Conservation (phyloP, 1,140 invertebrate genomes). For the Temnothorax curvispinosus region DNA sequence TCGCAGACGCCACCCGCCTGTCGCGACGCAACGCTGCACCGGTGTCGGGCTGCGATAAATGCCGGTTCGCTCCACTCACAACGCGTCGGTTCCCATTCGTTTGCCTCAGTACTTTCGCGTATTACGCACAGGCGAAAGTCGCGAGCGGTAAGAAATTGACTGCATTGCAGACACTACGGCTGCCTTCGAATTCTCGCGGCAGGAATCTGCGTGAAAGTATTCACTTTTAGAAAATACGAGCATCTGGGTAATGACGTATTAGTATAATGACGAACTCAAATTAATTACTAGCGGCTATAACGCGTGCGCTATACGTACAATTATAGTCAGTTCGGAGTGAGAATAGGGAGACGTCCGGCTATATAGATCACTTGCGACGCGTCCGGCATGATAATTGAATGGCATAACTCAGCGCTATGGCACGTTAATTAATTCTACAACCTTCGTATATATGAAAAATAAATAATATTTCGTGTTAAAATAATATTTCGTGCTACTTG, state of each 20-base stretch:
- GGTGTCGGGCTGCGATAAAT: slow-evolving; percentile 19
- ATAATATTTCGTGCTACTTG: neutral
- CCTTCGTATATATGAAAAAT: slow-evolving; percentile 36
- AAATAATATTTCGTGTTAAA: neutral
- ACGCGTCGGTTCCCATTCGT: neutral
- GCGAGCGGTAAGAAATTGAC: neutral
- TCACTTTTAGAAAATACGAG: neutral
- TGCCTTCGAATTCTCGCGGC: neutral
- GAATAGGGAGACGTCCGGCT: slow-evolving; percentile 39
- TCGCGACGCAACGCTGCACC: slow-evolving; percentile 27
- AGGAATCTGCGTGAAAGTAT: neutral
- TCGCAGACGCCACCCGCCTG: slow-evolving; percentile 33
- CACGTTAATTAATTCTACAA: slow-evolving; percentile 62
- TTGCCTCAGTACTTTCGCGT: slow-evolving; percentile 1
- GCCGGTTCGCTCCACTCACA: slow-evolving; percentile 16
- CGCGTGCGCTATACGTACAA: slow-evolving; percentile 7
- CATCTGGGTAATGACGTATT: neutral
- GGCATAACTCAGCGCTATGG: slow-evolving; percentile 58
- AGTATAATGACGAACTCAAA: slow-evolving; percentile 17
- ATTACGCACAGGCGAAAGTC: neutral
- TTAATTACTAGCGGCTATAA: slow-evolving; percentile 49
- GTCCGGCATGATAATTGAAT: slow-evolving; percentile 67
- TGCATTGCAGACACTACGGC: no score
- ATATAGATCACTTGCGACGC: slow-evolving; percentile 59
- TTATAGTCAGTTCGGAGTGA: slow-evolving; percentile 47